Base-by-base conservation (phyloP, 2,888 invertebrate genomes). In the Epinotia ramella region DNA sequence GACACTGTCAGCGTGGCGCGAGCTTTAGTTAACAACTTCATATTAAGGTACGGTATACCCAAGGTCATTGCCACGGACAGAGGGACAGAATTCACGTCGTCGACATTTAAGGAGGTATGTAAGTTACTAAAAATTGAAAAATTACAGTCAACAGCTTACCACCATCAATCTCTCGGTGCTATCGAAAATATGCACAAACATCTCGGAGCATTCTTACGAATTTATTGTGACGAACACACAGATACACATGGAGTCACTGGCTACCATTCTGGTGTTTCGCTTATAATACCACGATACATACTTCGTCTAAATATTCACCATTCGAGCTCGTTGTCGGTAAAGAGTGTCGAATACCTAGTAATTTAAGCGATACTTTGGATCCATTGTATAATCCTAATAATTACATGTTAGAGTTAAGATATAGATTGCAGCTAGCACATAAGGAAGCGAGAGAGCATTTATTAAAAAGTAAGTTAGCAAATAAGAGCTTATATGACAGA, bases 301-400 rank as follows among this genome's bases (percentile, higher is more conserved):
- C 73, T 1, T 24, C 46, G 18, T 80, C 79, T 1, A 78, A 78
- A 62, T 81, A 77, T 70, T 74, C 77, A 5, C 81, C 80, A 2
- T 78, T 60, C 20, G 80, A 81, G 20, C 59, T 80, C 20, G 79
- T 80, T 1, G 79, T 78, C 56, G 80, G 79, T 13, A 81, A 79
- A 64, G 20, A 16, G 11, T 80, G 79, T 68, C 73, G 24, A 13
- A 24, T 81, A 49, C 78, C 79, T 11, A 73, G 70, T 62, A 79
- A 78, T 28, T 63, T 80, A 40, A 33, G 28, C 24, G 46, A 62
- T 7, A 28, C 16, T 18, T n/a, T 80, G 44, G 77, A 79, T 3
- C 81, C 79, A 11, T 63, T 79, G 18, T 80, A 81, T 64, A 79
- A 77, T 62, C 44, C 18, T 57, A 69, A 77, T 16, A 65, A 68